These are phyloP conservation scores for Hippocampus mohnikei DNA, from an alignment of 2,113 vertebrate species.

Conservation along the genomic window DNA sequence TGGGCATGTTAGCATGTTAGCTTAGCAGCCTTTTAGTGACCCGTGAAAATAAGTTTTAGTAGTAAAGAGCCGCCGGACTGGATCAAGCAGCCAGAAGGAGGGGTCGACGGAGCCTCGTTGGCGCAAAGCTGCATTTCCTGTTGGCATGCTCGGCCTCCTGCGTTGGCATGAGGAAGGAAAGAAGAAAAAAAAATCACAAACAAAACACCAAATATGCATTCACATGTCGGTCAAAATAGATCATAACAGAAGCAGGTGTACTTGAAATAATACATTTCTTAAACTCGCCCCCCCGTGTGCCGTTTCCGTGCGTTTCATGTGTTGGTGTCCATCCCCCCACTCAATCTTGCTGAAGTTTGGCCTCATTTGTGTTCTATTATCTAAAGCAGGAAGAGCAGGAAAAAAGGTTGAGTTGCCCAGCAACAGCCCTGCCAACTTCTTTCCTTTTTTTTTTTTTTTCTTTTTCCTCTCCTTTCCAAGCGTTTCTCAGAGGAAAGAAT, in stretches of 20 bases:
- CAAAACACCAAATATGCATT: background rate
- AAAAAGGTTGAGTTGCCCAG: conserved; percentile 36
- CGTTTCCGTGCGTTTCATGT: background rate
- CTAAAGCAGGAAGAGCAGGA: background rate
- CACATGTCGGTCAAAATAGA: background rate
- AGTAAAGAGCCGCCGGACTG: too few relatives aligned
- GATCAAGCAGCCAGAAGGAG: background rate
- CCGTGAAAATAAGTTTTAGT: too few relatives aligned
- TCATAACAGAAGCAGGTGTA: background rate
- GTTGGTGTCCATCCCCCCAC: too few relatives aligned
- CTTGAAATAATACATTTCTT: background rate
- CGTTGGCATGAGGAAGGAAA: background rate
- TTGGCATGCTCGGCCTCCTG: background rate
- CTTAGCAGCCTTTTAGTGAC: too few relatives aligned
- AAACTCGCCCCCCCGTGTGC: background rate
- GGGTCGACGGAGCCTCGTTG: background rate
- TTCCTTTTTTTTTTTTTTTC: background rate
- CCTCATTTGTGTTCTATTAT: conserved; percentile 12
- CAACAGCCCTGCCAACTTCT: conserved; percentile 27
- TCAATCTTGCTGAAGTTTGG: background rate
- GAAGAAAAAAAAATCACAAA: too few relatives aligned
- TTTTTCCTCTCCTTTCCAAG: conserved; percentile 19
- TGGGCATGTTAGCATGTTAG: too few relatives aligned
- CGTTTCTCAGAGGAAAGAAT: conserved; percentile 46
- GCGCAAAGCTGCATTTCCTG: background rate